phyloP scores from a whole-genome alignment of 1,140 invertebrate species.

The Helicoverpa armigera region DNA sequence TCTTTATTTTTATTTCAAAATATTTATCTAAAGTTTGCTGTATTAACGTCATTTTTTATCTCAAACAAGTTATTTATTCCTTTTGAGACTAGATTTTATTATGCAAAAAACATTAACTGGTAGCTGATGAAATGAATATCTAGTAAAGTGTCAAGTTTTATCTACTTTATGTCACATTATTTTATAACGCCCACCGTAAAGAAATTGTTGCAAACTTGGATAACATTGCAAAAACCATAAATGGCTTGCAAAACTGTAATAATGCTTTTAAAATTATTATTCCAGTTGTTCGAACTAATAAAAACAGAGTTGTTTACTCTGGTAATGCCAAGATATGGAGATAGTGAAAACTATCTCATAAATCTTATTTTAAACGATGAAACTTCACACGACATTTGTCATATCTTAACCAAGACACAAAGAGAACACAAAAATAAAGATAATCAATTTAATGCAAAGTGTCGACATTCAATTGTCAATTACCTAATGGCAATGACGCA shows the following conservation, averaged over 20 bases:
- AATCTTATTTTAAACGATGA: no score
- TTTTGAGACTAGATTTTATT: conserved; percentile 8
- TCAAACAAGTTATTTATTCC: background rate
- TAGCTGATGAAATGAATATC: background rate
- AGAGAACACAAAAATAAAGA: no score
- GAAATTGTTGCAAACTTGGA: no score
- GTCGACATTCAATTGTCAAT: conserved; percentile 28
- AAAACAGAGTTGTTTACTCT: no score
- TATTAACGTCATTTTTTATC: background rate
- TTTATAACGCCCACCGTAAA: background rate
- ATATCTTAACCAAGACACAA: no score
- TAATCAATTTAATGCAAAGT: background rate
- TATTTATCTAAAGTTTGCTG: background rate
- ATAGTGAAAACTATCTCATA: no score
- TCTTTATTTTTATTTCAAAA: background rate
- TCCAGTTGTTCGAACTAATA: no score
- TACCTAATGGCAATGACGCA: background rate
- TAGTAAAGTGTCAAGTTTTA: background rate
- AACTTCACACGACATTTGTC: no score
- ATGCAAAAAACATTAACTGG: conserved; percentile 1
- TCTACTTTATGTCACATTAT: conserved; percentile 4
- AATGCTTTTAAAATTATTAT: no score
- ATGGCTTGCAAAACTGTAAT: no score
- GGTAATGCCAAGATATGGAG: no score
- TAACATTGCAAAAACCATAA: no score